These are phyloP conservation scores for Tokudaia muenninki DNA, from an alignment of 2,797 vertebrate species.

Conservation along the genomic window DNA sequence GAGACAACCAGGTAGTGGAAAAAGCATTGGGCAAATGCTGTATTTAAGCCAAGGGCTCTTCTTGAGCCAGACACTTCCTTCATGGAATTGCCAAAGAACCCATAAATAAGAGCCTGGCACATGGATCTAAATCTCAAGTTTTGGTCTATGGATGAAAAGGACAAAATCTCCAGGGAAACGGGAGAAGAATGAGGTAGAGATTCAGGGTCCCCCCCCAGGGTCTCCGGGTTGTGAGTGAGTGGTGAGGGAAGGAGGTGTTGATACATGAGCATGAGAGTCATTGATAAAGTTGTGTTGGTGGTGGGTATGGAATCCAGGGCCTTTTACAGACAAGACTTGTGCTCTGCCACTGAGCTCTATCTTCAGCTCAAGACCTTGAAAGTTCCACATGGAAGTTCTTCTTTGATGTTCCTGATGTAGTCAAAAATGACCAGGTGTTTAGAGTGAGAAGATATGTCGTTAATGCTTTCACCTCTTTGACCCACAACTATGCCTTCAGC, in stretches of 20 bases:
- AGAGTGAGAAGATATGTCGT: not conserved
- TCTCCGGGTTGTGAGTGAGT: not conserved
- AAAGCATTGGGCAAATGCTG: not conserved
- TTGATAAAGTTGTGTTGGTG: not conserved
- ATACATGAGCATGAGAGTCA: not conserved
- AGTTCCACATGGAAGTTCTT: not conserved
- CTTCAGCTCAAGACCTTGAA: not conserved
- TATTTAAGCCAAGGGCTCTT: not conserved
- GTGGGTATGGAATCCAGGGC: not conserved
- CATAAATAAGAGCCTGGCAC: not conserved
- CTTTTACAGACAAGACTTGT: not conserved
- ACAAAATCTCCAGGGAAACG: not conserved
- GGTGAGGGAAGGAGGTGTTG: not conserved
- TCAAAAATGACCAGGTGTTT: not conserved
- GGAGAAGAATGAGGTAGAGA: not conserved
- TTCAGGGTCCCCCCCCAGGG: not conserved
- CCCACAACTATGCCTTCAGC: not conserved
- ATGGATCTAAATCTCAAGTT: not conserved
- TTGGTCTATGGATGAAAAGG: constrained; percentile 3
- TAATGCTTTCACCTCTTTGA: not conserved
- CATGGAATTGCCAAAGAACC: not conserved
- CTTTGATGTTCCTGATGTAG: not conserved
- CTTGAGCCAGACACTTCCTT: not conserved
- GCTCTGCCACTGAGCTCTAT: not conserved
- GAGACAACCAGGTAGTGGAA: not conserved